phyloP scores from a whole-genome alignment of 2,888 invertebrate genomes.

The Xestia sexstrigata region DNA sequence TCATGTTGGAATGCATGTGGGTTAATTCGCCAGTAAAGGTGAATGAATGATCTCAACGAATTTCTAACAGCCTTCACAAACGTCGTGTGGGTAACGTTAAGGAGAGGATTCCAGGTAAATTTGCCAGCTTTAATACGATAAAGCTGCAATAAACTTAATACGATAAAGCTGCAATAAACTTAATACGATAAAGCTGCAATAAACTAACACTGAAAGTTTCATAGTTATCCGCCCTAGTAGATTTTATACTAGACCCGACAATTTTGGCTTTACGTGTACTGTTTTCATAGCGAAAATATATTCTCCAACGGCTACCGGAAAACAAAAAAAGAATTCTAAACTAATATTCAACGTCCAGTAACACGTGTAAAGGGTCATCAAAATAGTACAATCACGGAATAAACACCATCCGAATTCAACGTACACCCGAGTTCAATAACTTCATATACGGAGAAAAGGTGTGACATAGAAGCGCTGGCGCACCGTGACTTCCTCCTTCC shows the following conservation, averaged over 20 bases:
- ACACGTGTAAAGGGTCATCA: conserved; percentile 65
- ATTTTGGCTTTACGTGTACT: background rate
- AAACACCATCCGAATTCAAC: conserved; percentile 72
- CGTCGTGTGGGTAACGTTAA: background rate
- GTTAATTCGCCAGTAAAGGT: background rate
- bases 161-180: background rate
- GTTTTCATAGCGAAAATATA: conserved; percentile 3
- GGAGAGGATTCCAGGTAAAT: background rate
- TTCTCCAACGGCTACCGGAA: conserved; percentile 23
- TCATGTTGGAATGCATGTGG: background rate
- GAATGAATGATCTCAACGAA: conserved; percentile 10
- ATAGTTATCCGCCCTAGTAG: background rate
- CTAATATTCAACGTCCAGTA: conserved; percentile 54
- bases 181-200: background rate
- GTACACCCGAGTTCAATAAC: conserved; percentile 84
- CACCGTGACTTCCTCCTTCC: conserved; percentile 90
- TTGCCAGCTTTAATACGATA: background rate
- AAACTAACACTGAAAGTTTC: background rate
- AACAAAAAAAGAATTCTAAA: conserved; percentile 35
- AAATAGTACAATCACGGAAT: conserved; percentile 71
- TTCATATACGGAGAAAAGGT: conserved; percentile 89
- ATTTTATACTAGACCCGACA: background rate
- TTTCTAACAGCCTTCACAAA: background rate
- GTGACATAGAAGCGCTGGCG: conserved; percentile 86
- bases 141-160: background rate